Evolutionary conservation across 2,113 vertebrate genomes (phyloP).

Genomic region (Pseudorectes ferrugineus): DNA sequence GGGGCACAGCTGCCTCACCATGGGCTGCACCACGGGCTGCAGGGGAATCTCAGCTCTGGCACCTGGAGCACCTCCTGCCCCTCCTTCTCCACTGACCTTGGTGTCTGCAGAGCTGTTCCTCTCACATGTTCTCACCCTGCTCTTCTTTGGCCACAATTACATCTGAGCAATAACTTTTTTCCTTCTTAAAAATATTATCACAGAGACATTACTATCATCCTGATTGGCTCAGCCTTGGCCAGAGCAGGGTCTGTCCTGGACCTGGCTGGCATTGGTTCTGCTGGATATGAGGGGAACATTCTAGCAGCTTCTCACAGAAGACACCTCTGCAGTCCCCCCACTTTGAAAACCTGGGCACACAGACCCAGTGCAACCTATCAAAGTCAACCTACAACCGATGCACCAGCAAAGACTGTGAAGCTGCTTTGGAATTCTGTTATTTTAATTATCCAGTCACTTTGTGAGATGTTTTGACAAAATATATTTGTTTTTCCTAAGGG

Average conservation of each 20-base stretch:
- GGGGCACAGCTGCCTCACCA: neutral
- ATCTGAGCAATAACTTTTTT: neutral
- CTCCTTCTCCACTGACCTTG: neutral
- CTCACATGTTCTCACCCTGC: neutral
- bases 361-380: neutral
- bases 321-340: neutral
- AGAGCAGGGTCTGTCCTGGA: neutral
- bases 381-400: neutral
- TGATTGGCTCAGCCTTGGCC: neutral
- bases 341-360: neutral
- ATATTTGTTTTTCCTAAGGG: neutral
- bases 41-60: neutral
- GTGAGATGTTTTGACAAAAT: neutral
- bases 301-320: neutral
- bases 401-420: neutral
- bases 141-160: neutral
- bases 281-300: neutral
- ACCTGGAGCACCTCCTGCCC: neutral
- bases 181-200: neutral
- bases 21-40: rapidly evolving
- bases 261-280: neutral
- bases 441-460: neutral
- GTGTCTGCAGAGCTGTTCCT: neutral
- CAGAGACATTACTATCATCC: neutral
- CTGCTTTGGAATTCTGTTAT: neutral